Conservation (phyloP, 2,113 vertebrate species). For the Morone saxatilis region DNA sequence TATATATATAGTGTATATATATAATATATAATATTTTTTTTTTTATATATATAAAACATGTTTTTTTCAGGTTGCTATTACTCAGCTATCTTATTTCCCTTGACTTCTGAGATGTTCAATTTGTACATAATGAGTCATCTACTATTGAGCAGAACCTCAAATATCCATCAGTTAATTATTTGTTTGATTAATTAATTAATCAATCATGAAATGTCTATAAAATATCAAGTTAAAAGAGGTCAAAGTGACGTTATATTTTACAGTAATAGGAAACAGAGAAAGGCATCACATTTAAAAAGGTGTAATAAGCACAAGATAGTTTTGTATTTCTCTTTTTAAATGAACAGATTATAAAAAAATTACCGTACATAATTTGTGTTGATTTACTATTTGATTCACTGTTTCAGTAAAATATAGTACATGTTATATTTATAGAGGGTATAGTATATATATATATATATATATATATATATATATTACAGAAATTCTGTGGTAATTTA, state of each 20-base stretch:
- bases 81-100: background rate
- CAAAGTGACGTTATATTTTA: background rate
- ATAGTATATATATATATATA: background rate
- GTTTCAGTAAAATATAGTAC: background rate
- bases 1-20: no score
- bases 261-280: background rate
- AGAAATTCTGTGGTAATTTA: conserved; percentile 11
- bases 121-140: background rate
- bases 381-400: background rate
- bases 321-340: background rate
- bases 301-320: background rate
- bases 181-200: background rate
- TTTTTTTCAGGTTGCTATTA: conserved; percentile 30
- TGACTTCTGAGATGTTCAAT: background rate
- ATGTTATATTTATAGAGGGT: background rate
- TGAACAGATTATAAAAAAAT: background rate
- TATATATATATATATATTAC: background rate
- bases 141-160: background rate
- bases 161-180: background rate
- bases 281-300: background rate
- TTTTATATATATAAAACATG: conserved; percentile 21
- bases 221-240: background rate
- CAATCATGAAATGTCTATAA: background rate
- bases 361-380: background rate
- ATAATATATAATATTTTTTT: no score